Base-by-base conservation (phyloP, 2,888 invertebrate genomes). In the Neria commutata region DNA sequence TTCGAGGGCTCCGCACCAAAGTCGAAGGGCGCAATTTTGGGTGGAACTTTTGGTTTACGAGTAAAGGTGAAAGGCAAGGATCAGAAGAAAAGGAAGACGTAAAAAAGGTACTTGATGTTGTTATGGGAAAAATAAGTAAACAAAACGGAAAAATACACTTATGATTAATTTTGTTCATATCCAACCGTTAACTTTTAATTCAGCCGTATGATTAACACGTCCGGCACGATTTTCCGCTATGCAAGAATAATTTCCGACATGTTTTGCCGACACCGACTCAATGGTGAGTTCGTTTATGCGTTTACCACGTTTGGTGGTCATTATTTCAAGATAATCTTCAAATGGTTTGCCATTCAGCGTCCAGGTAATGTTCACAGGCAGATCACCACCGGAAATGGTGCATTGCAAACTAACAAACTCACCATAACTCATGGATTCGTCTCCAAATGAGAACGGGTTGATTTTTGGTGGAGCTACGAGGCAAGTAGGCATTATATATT, bases 241-340 rank as follows among this genome's bases (percentile, higher is more conserved):
- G 79, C 91, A 91, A 66, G 89, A 88, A 81, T 91, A 92, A 78
- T 89, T 89, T 62, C 91, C 91, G 60, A 87, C 87, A 81, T 91
- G 90, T 72, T 85, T 86, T 66, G 87, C 88, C 70, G 85, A 84
- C 57, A 89, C 88, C 6, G 89, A 85, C 68, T 88, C 87, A 72
- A 91, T 90, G 73, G 87, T 88, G 71, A 91, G 83, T 52, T 83
- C 81, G 64, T 84, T 83, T 48, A 85, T 84, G 63, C 85, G 82
- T 73, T 85, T 84, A 58, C 85, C 85, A 64, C 78, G 73, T 63
- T 74, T 80, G 1, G 77, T 77, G 21, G 76, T 78, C 11, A 76
- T 60, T 50, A 83, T 76, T 68, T 80, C 80, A 16, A 80, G 80
- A 61, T 79, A 78, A 50, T 76, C 73, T 54, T 79, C 78, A 66